Evolutionary conservation across 2,797 vertebrate species (phyloP).

Genomic region (Lacerta bilineata): DNA sequence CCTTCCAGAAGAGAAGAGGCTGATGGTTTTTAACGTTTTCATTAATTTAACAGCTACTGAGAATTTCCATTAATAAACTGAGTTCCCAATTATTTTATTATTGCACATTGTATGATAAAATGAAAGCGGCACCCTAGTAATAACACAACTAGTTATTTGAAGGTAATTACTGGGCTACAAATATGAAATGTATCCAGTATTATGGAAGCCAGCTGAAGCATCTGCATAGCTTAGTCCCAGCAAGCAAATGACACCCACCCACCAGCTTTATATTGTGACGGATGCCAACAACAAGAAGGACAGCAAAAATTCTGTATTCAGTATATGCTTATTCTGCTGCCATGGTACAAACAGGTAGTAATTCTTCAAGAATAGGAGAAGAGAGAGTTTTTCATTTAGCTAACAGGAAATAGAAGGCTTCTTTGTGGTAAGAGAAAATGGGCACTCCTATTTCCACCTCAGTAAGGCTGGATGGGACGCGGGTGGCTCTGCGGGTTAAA

Average conservation of each 20-base stretch:
- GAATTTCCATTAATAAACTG: not conserved
- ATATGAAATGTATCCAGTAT: not conserved
- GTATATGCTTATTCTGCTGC: not conserved
- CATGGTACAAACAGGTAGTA: not conserved
- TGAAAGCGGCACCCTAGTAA: not conserved
- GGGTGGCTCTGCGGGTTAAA: too few relatives aligned
- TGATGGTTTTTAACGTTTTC: accelerated
- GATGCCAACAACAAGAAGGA: too few relatives aligned
- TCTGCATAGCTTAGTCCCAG: not conserved
- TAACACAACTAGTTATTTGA: not conserved
- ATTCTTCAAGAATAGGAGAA: not conserved
- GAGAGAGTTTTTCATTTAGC: not conserved
- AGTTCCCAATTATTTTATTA: not conserved
- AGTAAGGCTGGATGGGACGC: too few relatives aligned
- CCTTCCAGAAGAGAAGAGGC: too few relatives aligned
- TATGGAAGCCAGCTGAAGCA: not conserved
- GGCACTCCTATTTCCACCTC: not conserved
- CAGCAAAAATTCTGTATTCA: not conserved
- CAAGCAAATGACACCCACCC: not conserved
- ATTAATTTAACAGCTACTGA: not conserved
- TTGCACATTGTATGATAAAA: not conserved
- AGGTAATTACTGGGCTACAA: not conserved
- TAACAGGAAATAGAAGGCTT: accelerated
- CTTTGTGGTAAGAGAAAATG: not conserved
- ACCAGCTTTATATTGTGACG: not conserved